A percentile compares a stretch with the other conserved stretches of the same genome.
phyloP scores from a whole-genome alignment of 2,888 invertebrate species.

The Thalpophila matura region DNA sequence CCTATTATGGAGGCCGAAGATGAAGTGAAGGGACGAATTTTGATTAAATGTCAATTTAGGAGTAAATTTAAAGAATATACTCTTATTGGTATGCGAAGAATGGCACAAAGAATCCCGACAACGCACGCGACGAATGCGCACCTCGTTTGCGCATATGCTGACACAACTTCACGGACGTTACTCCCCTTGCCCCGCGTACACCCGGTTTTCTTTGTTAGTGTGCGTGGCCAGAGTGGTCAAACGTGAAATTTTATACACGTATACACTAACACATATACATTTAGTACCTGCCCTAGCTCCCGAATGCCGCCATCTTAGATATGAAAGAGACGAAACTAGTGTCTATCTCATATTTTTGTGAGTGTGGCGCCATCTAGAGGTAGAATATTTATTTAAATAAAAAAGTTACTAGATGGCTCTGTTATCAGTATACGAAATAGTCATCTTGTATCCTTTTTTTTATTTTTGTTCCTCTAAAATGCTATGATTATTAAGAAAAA shows the following conservation, averaged over 20 bases:
- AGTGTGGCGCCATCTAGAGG: slow-evolving; percentile 75
- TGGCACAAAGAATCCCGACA: slow-evolving; percentile 99
- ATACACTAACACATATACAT: slow-evolving; percentile 83
- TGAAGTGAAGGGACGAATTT: slow-evolving; percentile 92
- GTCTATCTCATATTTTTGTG: slow-evolving; percentile 71
- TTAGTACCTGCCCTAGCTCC: slow-evolving; percentile 88
- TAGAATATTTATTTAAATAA: background rate
- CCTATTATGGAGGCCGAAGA: slow-evolving; percentile 93
- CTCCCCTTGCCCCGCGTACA: slow-evolving; percentile 88
- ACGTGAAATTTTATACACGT: slow-evolving; percentile 89
- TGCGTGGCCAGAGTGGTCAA: slow-evolving; percentile 89
- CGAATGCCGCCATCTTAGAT: slow-evolving; percentile 89
- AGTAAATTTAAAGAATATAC: slow-evolving; percentile 94
- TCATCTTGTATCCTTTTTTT: slow-evolving; percentile 39
- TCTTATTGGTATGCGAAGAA: slow-evolving; percentile 98
- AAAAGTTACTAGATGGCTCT: slow-evolving; percentile 61
- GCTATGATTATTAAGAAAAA: no score
- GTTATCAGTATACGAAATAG: background rate
- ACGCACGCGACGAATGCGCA: slow-evolving; percentile 97
- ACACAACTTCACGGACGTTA: slow-evolving; percentile 92
- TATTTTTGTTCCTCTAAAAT: background rate
- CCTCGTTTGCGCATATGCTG: slow-evolving; percentile 95
- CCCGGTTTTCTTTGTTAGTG: slow-evolving; percentile 82
- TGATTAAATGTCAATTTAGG: slow-evolving; percentile 92
- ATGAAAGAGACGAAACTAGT: slow-evolving; percentile 75